phyloP scores from a whole-genome alignment of 2,888 invertebrate species.

The Archips crataeganus region DNA sequence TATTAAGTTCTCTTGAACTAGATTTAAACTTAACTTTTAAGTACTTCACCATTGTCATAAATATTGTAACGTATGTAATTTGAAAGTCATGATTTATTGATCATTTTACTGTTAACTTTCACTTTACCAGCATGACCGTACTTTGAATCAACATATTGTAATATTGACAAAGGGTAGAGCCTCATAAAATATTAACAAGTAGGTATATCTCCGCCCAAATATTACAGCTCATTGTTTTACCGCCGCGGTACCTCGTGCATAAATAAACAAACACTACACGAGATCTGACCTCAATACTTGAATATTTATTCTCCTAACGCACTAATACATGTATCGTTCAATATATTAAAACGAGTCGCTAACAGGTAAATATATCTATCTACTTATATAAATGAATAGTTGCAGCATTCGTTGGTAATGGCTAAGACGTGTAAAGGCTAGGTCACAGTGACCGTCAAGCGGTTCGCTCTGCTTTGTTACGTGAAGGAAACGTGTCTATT shows the following conservation, averaged over 20 bases:
- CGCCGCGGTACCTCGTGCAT: constrained; percentile 62
- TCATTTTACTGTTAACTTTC: not conserved
- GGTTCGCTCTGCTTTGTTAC: constrained; percentile 71
- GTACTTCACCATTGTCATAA: too few relatives aligned
- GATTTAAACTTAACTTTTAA: too few relatives aligned
- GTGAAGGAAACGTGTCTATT: constrained; percentile 70
- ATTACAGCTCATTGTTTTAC: constrained; percentile 69
- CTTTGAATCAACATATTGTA: constrained; percentile 46
- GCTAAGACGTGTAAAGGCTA: constrained; percentile 45
- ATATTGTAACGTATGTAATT: too few relatives aligned
- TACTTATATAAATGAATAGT: constrained; percentile 41
- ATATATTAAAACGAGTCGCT: constrained; percentile 56
- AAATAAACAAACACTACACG: constrained; percentile 67
- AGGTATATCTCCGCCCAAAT: constrained; percentile 63
- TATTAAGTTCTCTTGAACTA: too few relatives aligned
- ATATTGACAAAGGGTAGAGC: constrained; percentile 63
- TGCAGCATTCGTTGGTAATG: constrained; percentile 35
- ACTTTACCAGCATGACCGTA: constrained; percentile 19
- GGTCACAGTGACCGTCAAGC: constrained; percentile 60
- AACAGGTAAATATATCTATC: constrained; percentile 49
- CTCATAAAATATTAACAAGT: constrained; percentile 55
- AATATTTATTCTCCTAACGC: constrained; percentile 68
- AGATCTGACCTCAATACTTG: constrained; percentile 76
- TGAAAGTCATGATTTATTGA: not conserved
- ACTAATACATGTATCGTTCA: constrained; percentile 59